These are phyloP conservation scores for Xestia ashworthii DNA, from an alignment of 2,888 invertebrate genomes.

Conservation along the genomic window DNA sequence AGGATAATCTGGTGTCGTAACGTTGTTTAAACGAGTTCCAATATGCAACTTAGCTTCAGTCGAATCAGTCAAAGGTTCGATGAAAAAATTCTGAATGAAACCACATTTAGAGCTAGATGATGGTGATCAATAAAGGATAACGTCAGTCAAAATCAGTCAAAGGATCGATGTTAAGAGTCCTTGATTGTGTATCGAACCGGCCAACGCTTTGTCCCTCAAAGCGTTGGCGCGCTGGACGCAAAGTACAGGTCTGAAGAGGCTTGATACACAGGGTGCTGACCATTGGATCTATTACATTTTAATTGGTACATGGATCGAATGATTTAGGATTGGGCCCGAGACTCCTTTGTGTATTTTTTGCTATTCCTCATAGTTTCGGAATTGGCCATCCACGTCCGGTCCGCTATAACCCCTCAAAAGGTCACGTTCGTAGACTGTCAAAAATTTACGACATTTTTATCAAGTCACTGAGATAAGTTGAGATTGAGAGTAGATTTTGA, in stretches of 20 bases:
- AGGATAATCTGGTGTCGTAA: slow-evolving; percentile 10
- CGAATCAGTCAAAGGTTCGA: not conserved
- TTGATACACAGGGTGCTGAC: not conserved
- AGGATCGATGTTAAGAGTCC: not conserved
- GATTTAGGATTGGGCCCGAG: too few species aligned
- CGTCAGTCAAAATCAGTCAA: not conserved
- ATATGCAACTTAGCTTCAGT: not conserved
- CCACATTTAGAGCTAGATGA: not conserved
- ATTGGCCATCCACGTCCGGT: too few species aligned
- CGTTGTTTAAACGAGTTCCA: not conserved
- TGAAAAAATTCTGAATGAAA: not conserved
- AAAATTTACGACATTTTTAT: not conserved
- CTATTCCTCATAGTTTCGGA: too few species aligned
- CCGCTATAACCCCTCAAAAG: too few species aligned
- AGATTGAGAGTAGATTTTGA: not conserved
- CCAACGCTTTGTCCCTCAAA: not conserved
- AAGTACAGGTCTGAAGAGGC: not conserved
- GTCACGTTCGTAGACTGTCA: not conserved
- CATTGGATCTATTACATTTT: not conserved
- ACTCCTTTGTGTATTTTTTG: too few species aligned
- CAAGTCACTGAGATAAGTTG: not conserved
- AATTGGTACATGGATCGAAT: not conserved
- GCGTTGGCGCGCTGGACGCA: not conserved
- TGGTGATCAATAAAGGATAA: not conserved
- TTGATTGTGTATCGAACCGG: not conserved